Base-by-base conservation (phyloP, 1,140 invertebrate species). In the Cotesia chilonis region DNA sequence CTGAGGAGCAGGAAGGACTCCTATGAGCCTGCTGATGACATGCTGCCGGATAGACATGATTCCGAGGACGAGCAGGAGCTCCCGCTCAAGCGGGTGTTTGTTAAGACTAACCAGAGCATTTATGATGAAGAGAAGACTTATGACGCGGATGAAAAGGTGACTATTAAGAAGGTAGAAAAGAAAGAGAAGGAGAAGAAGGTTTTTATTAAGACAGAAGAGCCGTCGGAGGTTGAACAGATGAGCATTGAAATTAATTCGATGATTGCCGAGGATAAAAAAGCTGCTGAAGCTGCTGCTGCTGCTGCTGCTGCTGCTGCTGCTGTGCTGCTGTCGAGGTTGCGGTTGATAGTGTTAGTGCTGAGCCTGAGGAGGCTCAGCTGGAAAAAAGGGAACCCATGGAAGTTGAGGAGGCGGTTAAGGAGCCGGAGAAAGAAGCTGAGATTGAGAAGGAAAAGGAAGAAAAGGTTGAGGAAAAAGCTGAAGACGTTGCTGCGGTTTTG, bases 81-180 rank as follows among this genome's bases (percentile, higher is more conserved):
- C 14, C 86, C 86, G 3, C 69, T 87, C 2, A 87, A 87, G 38
- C 78, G 86, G 54, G 86, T 87, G 0, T 87, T 87, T 35, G 85
- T 87, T 4, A 87, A 87, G 52, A 79, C 84, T 61, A 87, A 87
- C 64, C 83, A 87, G 51, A 85, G 86, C 35, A 83, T 87, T 74
- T 87, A 87, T 12, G 86, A 87, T 9, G 86, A 87, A 55, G 86
- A 85, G 37, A 79, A 82, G 5, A 85, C 85, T 41, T 87, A 87
- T 20, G 78, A 82, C 37, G 84, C 7, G 57, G 67, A 59, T 77
- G 14, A 12, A 71, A 79, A 52, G 14, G 74, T 61, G 17, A 59
- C 70, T 36, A 75, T 74, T 14, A 75, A 28, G 28, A 37, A 17
- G 69, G 63, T 63, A 17, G 17, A 14, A 17, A 38, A 10, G 37